Percentiles rank a stretch among this genome's conserved stretches.
Conservation (phyloP, 2,888 invertebrate genomes). For the Yponomeuta sedellus region DNA sequence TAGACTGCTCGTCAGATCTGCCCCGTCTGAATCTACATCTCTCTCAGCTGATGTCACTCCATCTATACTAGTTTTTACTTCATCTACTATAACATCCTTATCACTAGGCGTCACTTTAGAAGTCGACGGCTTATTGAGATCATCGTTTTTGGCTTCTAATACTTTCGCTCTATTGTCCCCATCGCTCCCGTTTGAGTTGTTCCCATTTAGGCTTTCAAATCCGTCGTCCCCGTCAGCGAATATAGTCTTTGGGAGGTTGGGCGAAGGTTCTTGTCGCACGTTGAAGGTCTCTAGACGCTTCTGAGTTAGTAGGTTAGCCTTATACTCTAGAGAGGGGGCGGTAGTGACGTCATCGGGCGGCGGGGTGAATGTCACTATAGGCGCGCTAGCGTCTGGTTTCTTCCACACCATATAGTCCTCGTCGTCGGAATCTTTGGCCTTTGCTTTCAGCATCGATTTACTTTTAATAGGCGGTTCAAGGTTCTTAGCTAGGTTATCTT, state of each 20-base stretch:
- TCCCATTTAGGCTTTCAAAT: constrained; percentile 90
- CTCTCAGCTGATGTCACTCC: constrained; percentile 39
- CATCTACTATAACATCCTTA: constrained; percentile 27
- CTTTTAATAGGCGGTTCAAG: constrained; percentile 44
- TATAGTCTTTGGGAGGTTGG: constrained; percentile 25
- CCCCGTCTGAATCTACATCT: constrained; percentile 55
- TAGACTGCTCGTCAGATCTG: constrained; percentile 47
- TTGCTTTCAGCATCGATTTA: constrained; percentile 48
- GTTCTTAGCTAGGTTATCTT: constrained; percentile 49
- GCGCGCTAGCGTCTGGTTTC: constrained; percentile 53
- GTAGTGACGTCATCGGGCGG: constrained; percentile 54
- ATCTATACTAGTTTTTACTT: constrained; percentile 36
- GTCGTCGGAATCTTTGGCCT: constrained; percentile 67
- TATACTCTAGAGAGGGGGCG: constrained; percentile 49
- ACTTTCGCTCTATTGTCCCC: constrained; percentile 42
- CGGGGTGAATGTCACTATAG: constrained; percentile 66
- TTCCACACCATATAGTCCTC: constrained; percentile 72
- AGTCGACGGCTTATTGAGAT: constrained; percentile 17
- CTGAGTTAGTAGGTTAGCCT: constrained; percentile 58
- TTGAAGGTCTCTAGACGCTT: constrained; percentile 67
- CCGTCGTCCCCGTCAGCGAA: constrained; percentile 84
- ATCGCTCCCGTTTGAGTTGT: constrained; percentile 83
- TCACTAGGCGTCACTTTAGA: constrained; percentile 26
- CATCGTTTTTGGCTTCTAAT: constrained; percentile 21
- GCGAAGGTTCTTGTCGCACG: constrained; percentile 41